Percentiles rank a stretch among this genome's conserved stretches.
These are phyloP conservation scores for Cephalopterus ornatus DNA, from an alignment of 2,113 vertebrate genomes.

Conservation along the genomic window DNA sequence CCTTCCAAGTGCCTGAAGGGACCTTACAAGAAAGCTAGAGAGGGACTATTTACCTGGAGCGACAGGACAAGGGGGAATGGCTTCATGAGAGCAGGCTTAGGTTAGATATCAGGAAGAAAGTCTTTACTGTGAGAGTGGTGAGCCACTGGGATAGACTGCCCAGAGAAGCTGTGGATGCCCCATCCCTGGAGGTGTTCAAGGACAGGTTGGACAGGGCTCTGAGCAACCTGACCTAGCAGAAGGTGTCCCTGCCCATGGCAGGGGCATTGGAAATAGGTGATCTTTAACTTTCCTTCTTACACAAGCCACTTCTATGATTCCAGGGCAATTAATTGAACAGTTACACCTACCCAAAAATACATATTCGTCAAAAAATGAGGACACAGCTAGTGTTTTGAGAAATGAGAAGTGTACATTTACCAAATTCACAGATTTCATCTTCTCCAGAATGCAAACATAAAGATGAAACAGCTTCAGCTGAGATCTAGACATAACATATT, in stretches of 20 bases:
- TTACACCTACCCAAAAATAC: neutral
- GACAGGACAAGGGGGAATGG: neutral
- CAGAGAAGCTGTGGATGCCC: neutral
- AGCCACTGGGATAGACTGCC: neutral
- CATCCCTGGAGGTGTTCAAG: neutral
- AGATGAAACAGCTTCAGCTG: neutral
- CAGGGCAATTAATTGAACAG: neutral
- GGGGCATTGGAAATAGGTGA: accelerated
- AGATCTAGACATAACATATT: neutral
- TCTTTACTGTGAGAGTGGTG: neutral
- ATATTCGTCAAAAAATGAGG: neutral
- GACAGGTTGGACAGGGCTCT: neutral
- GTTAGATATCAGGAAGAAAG: neutral
- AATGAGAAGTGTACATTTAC: neutral
- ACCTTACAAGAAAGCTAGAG: neutral
- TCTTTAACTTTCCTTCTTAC: neutral
- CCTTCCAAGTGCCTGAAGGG: neutral
- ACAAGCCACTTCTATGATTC: neutral
- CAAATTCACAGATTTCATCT: neutral
- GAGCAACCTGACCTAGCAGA: neutral
- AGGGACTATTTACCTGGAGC: neutral
- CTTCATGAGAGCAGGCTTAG: neutral
- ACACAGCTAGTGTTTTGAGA: neutral
- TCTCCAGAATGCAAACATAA: neutral
- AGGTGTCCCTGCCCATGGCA: neutral